Percentiles rank a stretch among this genome's conserved stretches.
Conservation (phyloP, 2,797 vertebrate genomes). For the Argentina silus region DNA sequence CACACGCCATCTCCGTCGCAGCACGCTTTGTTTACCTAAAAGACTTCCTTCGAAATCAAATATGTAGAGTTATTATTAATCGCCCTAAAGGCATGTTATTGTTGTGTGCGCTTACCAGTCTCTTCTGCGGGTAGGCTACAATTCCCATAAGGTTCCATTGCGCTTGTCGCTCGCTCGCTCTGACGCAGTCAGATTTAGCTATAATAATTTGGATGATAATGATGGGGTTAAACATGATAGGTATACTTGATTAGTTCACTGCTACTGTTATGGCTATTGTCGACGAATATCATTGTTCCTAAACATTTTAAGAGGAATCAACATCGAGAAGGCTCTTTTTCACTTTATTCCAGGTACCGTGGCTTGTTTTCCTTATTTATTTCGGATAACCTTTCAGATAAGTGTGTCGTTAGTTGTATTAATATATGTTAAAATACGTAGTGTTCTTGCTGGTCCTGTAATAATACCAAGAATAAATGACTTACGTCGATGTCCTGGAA, state of each 20-base stretch:
- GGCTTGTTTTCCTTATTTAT: not conserved
- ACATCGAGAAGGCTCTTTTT: not conserved
- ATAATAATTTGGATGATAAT: slow-evolving; percentile 62
- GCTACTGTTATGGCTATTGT: not conserved
- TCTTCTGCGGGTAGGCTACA: slow-evolving; percentile 14
- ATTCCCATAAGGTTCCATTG: slow-evolving; percentile 65
- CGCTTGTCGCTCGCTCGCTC: slow-evolving; percentile 59
- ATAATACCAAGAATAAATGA: slow-evolving; percentile 28
- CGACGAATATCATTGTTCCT: too few relatives aligned
- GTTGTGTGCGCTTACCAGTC: slow-evolving; percentile 25
- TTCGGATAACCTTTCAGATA: not conserved
- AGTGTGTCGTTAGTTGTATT: not conserved
- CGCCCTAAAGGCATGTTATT: slow-evolving; percentile 16
- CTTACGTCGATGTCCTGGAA: slow-evolving; percentile 63
- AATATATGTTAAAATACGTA: not conserved
- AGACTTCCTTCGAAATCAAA: not conserved
- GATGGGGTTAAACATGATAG: too few relatives aligned
- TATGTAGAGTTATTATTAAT: not conserved
- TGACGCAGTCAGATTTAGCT: slow-evolving; percentile 85
- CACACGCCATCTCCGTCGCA: slow-evolving; percentile 60
- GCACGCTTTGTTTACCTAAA: slow-evolving; percentile 64
- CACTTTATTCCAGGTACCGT: not conserved
- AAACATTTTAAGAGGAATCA: too few relatives aligned
- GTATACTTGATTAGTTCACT: not conserved
- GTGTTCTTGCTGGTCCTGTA: not conserved